Evolutionary conservation across 2,888 invertebrate species (phyloP), one percentile per base, ranked within the genome.

Genomic region (Idaea dimidiata): DNA sequence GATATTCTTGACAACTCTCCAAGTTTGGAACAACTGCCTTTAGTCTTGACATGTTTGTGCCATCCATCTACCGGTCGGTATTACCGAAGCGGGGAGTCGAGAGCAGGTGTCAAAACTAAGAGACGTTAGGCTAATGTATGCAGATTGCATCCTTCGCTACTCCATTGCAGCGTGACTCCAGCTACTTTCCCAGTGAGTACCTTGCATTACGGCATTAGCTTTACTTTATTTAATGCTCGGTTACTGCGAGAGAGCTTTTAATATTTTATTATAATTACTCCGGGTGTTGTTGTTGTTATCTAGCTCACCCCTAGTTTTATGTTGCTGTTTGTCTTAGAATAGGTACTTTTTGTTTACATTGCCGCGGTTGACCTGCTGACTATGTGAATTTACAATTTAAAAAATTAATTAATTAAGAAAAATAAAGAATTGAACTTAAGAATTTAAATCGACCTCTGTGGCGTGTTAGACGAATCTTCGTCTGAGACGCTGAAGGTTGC

Each of bases 101-200:
- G 87, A 88, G 88, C 91, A 90, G 91, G 91, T 91, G 91, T 91
- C 91, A 91, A 89, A 91, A 91, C 90, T 89, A 86, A 83, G 86
- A 84, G 87, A 86, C 86, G 85, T 89, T 87, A 87, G 87, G 88
- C 85, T 91, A 92, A 92, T 92, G 89, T 87, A 91, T 92, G 91
- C 90, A 91, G 90, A 91, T 91, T 91, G 91, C 89, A 88, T 87
- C 88, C 87, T 83, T 84, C 81, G 81, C 83, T 80, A 80, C 81
- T 77, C 74, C 63, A 61, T 65, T 69, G 73, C 74, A 64, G 63
- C 60, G 60, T 66, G 66, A 62, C 68, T 65, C 65, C 67, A 71
- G 74, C 69, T 64, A 70, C 67, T 71, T 73, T 67, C 69, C 72
- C 69, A 65, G 64, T 70, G 70, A 72, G 78, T 73, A 75, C 72